Percentiles rank a stretch among this genome's conserved stretches.
Conservation (phyloP, 2,888 invertebrate species). For the Cordilura impudica region DNA sequence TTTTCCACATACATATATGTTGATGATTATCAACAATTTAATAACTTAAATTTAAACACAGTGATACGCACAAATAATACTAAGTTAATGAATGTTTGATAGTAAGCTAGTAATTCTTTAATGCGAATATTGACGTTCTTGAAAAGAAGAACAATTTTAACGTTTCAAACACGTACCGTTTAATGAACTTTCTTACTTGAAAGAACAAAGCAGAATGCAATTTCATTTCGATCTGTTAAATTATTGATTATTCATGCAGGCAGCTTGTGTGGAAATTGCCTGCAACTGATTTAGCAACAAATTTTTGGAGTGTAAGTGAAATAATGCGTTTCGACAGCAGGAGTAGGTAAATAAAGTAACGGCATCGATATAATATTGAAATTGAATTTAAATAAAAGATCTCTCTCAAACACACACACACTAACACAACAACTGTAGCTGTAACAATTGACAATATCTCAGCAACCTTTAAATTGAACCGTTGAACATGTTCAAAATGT, state of each 20-base stretch:
- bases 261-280: not conserved
- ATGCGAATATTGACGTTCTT: not conserved
- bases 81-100: no score
- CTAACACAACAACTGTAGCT: no score
- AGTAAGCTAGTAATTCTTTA: not conserved
- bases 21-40: not conserved
- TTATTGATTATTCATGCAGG: not conserved
- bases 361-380: not conserved
- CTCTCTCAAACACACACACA: not conserved
- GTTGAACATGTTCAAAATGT: not conserved
- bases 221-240: not conserved
- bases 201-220: not conserved
- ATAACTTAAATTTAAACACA: no score
- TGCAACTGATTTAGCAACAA: not conserved
- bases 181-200: not conserved
- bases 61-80: no score
- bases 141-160: not conserved
- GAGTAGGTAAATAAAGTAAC: not conserved
- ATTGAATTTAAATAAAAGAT: not conserved
- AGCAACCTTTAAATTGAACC: not conserved
- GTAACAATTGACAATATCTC: not conserved
- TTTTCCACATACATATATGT: not conserved
- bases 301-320: not conserved
- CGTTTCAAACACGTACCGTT: not conserved
- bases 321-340: not conserved